Base-by-base conservation (phyloP, 2,113 vertebrate genomes). In the Clupea harengus region DNA sequence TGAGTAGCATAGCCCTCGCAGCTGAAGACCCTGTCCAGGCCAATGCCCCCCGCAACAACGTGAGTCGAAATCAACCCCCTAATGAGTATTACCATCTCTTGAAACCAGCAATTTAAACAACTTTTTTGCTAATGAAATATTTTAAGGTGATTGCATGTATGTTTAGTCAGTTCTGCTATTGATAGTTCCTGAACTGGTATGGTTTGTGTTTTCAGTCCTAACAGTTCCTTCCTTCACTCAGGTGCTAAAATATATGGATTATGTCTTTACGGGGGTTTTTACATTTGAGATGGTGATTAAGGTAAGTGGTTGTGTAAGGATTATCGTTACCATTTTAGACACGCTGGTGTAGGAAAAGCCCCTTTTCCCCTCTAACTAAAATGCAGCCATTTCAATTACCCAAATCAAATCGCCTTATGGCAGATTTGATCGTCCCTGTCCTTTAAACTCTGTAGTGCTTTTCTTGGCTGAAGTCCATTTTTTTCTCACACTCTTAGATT, bases 211-310 rank as follows among this genome's bases (percentile, higher is more conserved):
- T 83, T 83, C 18, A 45, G 20, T 7, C 22, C 17, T 83, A 45
- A 83, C 82, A 44, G 7, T 32, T 67, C 32, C 47, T 83, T 82
- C 28, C 18, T 89, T 46, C 82, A 81, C 90, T 9, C 85, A 99
- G 98, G 97, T 96, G 88, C 95, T 99, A 84, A 99, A 98, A 88
- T 99, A 99, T 92, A 93, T 99, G 95, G 98, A 99, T 93, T 99
- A 99, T 67, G 97, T 97, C 82, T 99, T 99, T 85, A 99, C 98
- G 0, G 98, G 98, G 0, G 98, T 99, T 89, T 99, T 99, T 90
- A 99, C 98, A 28, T 99, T 99, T 86, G 98, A 99, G 95, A 97
- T 99, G 98, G 97, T 99, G 90, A 99, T 99, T 88, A 99, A 99
- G 97, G 98, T 99, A 92, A 96, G 88, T 39, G 18, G 9, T 15